Percentiles rank a stretch among this genome's conserved stretches.
These are phyloP conservation scores for Andrena dorsata DNA, from an alignment of 2,888 invertebrate species.

Conservation along the genomic window DNA sequence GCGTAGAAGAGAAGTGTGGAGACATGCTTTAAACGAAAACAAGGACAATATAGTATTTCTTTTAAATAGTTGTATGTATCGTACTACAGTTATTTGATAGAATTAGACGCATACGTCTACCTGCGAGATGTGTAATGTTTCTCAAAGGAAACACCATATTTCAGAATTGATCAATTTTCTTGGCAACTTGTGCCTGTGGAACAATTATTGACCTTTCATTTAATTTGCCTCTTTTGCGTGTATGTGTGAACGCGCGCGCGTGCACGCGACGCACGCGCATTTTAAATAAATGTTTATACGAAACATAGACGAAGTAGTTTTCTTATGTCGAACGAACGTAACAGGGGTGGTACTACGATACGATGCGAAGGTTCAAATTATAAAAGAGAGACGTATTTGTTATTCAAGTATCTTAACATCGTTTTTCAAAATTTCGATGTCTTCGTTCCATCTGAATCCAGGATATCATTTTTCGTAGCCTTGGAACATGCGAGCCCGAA, in stretches of 20 bases:
- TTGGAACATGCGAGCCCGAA: slow-evolving; percentile 8
- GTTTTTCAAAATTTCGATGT: slow-evolving; percentile 31
- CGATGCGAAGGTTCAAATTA: slow-evolving; percentile 76
- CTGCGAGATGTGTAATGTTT: slow-evolving; percentile 51
- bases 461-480: slow-evolving; percentile 36
- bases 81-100: slow-evolving; percentile 42
- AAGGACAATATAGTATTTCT: slow-evolving; percentile 67
- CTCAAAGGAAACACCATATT: slow-evolving; percentile 77
- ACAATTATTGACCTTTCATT: slow-evolving; percentile 81
- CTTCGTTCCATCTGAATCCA: slow-evolving; percentile 48
- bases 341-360: slow-evolving; percentile 82
- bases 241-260: slow-evolving; percentile 66
- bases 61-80: slow-evolving; percentile 37
- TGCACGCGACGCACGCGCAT: slow-evolving; percentile 61
- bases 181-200: slow-evolving; percentile 85
- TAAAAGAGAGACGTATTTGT: slow-evolving; percentile 11
- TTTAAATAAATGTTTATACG: slow-evolving; percentile 79
- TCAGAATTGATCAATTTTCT: slow-evolving; percentile 73
- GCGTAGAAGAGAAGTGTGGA: neutral
- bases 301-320: slow-evolving; percentile 70
- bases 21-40: slow-evolving; percentile 29
- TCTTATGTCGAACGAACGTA: slow-evolving; percentile 45
- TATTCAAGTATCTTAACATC: neutral
- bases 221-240: slow-evolving; percentile 71
- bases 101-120: slow-evolving; percentile 47